phyloP scores from a whole-genome alignment of 2,797 vertebrate species.

The Pelodytes ibericus region DNA sequence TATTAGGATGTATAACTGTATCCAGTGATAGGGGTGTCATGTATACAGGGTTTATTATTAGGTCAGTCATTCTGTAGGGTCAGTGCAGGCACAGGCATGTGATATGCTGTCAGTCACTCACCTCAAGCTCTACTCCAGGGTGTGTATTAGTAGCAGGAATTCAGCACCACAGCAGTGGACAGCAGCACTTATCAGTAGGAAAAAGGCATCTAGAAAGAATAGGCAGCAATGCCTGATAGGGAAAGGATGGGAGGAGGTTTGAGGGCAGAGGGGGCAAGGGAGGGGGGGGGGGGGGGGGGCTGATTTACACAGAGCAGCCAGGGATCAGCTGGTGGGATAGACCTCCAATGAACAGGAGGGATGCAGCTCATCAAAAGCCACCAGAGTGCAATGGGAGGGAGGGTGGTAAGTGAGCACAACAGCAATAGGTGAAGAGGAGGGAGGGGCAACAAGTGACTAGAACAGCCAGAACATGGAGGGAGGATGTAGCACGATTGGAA shows the following conservation, averaged over 20 bases:
- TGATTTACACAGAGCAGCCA: background rate
- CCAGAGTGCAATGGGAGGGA: background rate
- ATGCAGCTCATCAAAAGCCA: background rate
- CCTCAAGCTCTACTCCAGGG: slow-evolving; percentile 18
- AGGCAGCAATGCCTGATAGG: background rate
- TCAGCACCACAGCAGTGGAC: slow-evolving; percentile 50
- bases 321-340: slow-evolving; percentile 22
- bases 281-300: background rate
- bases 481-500: background rate
- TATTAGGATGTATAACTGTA: too few species aligned
- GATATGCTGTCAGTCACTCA: slow-evolving; percentile 12
- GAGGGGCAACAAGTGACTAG: slow-evolving; percentile 1
- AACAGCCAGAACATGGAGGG: slow-evolving; percentile 2
- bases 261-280: too few species aligned
- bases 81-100: too few species aligned
- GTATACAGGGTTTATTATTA: too few species aligned
- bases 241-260: slow-evolving; percentile 14
- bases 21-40: too few species aligned
- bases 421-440: slow-evolving; percentile 1
- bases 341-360: background rate
- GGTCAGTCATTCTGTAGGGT: too few species aligned
- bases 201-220: slow-evolving; percentile 7
- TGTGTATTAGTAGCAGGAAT: slow-evolving; percentile 32
- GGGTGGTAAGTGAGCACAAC: slow-evolving; percentile 4
- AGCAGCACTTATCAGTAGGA: slow-evolving; percentile 24